These are phyloP conservation scores for Toxotes chatareus DNA, from an alignment of 2,113 vertebrate genomes.

Conservation along the genomic window DNA sequence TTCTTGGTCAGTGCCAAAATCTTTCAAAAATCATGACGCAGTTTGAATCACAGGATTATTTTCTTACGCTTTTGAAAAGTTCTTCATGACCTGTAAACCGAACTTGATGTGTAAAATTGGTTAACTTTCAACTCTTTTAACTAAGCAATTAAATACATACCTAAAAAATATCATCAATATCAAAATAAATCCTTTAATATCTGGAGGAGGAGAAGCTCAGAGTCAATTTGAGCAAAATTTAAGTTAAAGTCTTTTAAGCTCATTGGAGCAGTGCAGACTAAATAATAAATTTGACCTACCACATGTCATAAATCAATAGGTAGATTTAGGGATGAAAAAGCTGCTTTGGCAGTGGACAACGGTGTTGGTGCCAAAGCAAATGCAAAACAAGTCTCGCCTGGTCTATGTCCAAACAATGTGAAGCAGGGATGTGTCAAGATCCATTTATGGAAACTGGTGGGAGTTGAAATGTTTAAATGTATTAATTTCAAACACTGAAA, in stretches of 20 bases:
- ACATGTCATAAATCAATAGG: constrained; percentile 1
- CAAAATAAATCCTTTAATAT: not conserved
- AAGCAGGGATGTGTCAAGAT: constrained; percentile 45
- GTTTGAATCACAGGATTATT: too few species aligned
- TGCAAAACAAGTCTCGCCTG: constrained; percentile 38
- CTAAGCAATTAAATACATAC: not conserved
- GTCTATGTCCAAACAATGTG: constrained; percentile 52
- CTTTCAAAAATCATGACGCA: not conserved
- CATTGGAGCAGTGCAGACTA: not conserved
- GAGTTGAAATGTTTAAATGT: constrained; percentile 56
- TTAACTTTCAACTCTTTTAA: not conserved
- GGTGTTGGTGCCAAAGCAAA: constrained; percentile 17
- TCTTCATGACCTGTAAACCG: not conserved
- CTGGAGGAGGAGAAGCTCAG: not conserved
- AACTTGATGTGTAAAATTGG: not conserved
- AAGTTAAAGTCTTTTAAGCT: not conserved
- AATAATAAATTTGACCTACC: not conserved
- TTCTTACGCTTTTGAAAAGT: not conserved
- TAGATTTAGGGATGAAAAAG: constrained; percentile 5
- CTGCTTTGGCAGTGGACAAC: constrained; percentile 1
- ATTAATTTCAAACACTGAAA: constrained; percentile 23
- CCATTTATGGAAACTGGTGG: constrained; percentile 61
- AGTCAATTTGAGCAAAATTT: not conserved
- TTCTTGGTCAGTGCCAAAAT: not conserved
- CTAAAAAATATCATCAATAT: not conserved